Conservation (phyloP, 2,113 vertebrate genomes). For the Proteles cristata region DNA sequence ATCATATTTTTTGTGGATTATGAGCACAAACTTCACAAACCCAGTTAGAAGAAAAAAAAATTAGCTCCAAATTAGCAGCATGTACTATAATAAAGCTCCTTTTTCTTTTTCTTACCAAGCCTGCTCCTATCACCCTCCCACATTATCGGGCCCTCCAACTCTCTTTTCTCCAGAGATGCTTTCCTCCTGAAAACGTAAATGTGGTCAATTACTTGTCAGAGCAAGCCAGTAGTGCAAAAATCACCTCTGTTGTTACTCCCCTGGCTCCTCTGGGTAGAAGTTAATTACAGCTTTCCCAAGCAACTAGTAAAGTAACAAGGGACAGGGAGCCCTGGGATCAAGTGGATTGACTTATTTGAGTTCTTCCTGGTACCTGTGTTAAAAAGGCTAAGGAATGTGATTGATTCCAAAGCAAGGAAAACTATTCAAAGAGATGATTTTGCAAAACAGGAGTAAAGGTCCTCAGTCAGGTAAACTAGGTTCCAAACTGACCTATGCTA, state of each 20-base stretch:
- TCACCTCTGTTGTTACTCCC: neutral
- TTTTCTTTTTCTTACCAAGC: neutral
- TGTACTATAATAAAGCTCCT: conserved; percentile 23
- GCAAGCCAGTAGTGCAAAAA: neutral
- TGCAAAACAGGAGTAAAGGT: neutral
- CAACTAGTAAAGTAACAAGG: neutral
- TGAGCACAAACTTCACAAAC: conserved; percentile 30
- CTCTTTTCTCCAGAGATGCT: neutral
- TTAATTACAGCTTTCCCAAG: conserved; percentile 52
- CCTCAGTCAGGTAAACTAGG: neutral
- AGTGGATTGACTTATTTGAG: neutral
- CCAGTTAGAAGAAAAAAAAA: neutral
- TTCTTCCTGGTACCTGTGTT: neutral
- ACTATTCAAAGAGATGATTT: neutral
- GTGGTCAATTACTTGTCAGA: conserved; percentile 38
- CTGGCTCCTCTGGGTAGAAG: neutral
- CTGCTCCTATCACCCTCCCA: neutral
- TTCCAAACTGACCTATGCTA: neutral
- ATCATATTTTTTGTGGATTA: neutral
- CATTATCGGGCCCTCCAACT: neutral
- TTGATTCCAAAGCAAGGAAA: neutral
- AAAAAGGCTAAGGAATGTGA: neutral
- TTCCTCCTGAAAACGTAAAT: conserved; percentile 10
- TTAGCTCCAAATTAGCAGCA: neutral
- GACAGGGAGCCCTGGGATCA: neutral